Evolutionary conservation across 2,888 invertebrate species (phyloP).

Genomic region (Nomada hirtipes): DNA sequence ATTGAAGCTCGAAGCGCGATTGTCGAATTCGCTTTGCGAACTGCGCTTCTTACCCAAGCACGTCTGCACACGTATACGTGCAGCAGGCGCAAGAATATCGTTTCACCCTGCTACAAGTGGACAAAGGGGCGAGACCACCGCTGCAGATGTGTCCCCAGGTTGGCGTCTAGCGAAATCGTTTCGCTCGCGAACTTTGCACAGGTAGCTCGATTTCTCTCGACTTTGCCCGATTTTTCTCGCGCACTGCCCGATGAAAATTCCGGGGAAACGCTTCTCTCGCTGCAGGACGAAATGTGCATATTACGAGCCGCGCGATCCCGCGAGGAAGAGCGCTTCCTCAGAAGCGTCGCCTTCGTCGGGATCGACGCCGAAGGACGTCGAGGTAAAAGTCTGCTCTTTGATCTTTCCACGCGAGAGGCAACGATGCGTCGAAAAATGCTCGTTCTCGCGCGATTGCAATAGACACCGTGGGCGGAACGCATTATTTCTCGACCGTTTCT

Average conservation of each 20-base stretch:
- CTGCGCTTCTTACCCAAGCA: neutral
- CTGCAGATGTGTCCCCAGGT: too few relatives aligned
- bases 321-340: neutral
- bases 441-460: constrained; percentile 40
- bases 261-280: too few relatives aligned
- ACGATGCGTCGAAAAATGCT: constrained; percentile 32
- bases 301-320: neutral
- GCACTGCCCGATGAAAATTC: too few relatives aligned
- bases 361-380: constrained; percentile 43
- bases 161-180: too few relatives aligned
- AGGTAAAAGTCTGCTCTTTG: constrained; percentile 44
- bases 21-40: constrained; percentile 4
- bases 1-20: neutral
- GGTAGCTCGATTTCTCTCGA: too few relatives aligned
- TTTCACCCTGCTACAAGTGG: too few relatives aligned
- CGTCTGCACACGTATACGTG: neutral
- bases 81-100: neutral
- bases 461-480: constrained; percentile 60
- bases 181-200: too few relatives aligned
- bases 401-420: constrained; percentile 18
- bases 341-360: constrained; percentile 24
- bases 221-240: too few relatives aligned
- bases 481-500: constrained; percentile 54
- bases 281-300: neutral
- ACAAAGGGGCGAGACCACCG: too few relatives aligned